Conservation (phyloP, 23 tunicate genomes). For the Ciona savignyi region DNA sequence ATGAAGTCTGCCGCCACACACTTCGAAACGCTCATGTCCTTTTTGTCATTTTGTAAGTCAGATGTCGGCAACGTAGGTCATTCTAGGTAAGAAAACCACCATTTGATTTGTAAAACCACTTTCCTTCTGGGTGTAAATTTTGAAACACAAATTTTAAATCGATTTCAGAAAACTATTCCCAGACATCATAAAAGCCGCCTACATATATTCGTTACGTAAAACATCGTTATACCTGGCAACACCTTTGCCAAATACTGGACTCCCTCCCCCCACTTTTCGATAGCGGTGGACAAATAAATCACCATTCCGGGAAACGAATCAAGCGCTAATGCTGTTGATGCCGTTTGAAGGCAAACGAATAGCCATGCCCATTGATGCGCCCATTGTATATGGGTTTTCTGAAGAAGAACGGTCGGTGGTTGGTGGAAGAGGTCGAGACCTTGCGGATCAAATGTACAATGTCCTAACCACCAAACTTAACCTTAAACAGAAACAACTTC, state of each 20-base stretch:
- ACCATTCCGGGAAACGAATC: not conserved
- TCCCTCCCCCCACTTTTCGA: slow-evolving; percentile 4
- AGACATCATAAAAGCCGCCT: too few relatives aligned
- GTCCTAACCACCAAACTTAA: not conserved
- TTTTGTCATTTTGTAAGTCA: not conserved
- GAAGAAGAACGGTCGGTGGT: slow-evolving; percentile 1
- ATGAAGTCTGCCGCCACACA: slow-evolving; percentile 3
- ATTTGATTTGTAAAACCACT: too few relatives aligned
- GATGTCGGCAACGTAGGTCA: slow-evolving; percentile 2
- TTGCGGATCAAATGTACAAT: not conserved
- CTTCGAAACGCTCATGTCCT: not conserved
- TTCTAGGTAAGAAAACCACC: not conserved
- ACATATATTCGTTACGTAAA: too few relatives aligned
- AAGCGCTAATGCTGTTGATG: not conserved
- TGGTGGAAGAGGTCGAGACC: not conserved
- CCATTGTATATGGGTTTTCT: not conserved
- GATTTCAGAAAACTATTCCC: too few relatives aligned
- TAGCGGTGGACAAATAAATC: slow-evolving; percentile 5
- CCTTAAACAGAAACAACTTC: not conserved
- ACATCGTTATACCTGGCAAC: not conserved
- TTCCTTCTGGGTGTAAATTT: too few relatives aligned
- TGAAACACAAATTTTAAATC: too few relatives aligned
- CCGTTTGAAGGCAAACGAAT: not conserved
- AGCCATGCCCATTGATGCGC: slow-evolving; percentile 2
- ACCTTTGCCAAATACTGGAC: not conserved